These are phyloP conservation scores for Brachystomella parvula DNA, from an alignment of 1,140 invertebrate species.

Conservation along the genomic window DNA sequence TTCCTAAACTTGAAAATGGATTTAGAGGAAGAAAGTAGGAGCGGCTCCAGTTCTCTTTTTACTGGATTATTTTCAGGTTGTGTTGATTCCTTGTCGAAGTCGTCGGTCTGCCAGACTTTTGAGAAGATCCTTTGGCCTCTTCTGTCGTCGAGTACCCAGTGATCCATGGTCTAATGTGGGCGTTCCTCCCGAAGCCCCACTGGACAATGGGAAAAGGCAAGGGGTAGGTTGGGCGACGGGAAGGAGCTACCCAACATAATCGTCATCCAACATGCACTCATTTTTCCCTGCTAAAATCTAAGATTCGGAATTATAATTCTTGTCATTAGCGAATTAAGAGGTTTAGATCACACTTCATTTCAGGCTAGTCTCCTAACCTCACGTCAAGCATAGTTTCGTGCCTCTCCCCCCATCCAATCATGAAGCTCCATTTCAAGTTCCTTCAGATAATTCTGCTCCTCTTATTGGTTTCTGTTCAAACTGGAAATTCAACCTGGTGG, in stretches of 20 bases:
- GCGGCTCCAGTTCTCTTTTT: too few species aligned
- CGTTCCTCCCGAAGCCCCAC: neutral
- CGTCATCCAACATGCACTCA: neutral
- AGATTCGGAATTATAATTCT: neutral
- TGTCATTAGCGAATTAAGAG: neutral
- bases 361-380: neutral
- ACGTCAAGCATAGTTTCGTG: too few species aligned
- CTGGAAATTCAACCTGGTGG: slow-evolving; percentile 24
- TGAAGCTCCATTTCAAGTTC: too few species aligned
- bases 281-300: neutral
- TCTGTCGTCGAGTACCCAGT: too few species aligned
- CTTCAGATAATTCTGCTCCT: too few species aligned
- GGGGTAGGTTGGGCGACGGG: neutral
- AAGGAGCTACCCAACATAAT: neutral
- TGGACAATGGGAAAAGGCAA: neutral
- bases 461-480: neutral
- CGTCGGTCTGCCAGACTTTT: too few species aligned
- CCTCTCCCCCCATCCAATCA: too few species aligned
- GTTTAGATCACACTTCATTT: neutral
- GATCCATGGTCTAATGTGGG: neutral
- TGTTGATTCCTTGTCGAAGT: too few species aligned
- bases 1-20: too few species aligned
- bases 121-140: neutral
- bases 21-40: too few species aligned
- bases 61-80: too few species aligned